phyloP scores from a whole-genome alignment of 2,888 invertebrate genomes.

The Anagyrus pseudococci region DNA sequence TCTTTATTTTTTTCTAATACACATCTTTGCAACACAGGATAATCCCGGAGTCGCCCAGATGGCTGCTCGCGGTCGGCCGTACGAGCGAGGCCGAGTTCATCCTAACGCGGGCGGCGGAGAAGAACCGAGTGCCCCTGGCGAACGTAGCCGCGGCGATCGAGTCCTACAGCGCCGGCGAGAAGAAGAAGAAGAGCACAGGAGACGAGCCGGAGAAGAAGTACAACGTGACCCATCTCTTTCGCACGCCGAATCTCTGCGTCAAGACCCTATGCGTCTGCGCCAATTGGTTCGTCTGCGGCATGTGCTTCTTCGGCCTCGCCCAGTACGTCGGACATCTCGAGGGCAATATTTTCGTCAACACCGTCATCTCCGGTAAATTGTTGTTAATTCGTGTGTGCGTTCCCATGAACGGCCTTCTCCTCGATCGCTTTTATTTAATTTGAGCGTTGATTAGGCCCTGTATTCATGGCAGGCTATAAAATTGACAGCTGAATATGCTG shows the following conservation, averaged over 20 bases:
- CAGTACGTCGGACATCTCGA: constrained; percentile 64
- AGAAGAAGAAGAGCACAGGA: constrained; percentile 34
- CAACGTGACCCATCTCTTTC: constrained; percentile 56
- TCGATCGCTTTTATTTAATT: too few species aligned
- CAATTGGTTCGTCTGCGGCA: constrained; percentile 66
- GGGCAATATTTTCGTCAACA: constrained; percentile 65
- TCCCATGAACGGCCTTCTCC: too few species aligned
- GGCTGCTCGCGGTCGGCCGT: constrained; percentile 62
- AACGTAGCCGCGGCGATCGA: constrained; percentile 54
- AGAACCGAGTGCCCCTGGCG: constrained; percentile 56
- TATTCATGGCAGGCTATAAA: too few species aligned
- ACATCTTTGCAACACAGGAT: constrained; percentile 51
- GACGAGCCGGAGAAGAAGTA: constrained; percentile 52
- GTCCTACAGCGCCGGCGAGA: constrained; percentile 47
- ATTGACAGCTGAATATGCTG: too few species aligned
- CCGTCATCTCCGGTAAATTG: constrained; percentile 67
- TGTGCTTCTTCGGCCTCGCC: constrained; percentile 67
- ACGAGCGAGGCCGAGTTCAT: constrained; percentile 57
- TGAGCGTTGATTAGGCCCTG: too few species aligned
- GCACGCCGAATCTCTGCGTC: constrained; percentile 57
- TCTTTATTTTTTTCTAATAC: too few species aligned
- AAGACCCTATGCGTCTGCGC: constrained; percentile 60
- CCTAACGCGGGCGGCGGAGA: constrained; percentile 58
- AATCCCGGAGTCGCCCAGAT: constrained; percentile 64
- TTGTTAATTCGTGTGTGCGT: neutral